A percentile compares a stretch with the other conserved stretches of the same genome.
Evolutionary conservation across 1,140 invertebrate genomes (phyloP).

Genomic region (Nylanderia fulva): DNA sequence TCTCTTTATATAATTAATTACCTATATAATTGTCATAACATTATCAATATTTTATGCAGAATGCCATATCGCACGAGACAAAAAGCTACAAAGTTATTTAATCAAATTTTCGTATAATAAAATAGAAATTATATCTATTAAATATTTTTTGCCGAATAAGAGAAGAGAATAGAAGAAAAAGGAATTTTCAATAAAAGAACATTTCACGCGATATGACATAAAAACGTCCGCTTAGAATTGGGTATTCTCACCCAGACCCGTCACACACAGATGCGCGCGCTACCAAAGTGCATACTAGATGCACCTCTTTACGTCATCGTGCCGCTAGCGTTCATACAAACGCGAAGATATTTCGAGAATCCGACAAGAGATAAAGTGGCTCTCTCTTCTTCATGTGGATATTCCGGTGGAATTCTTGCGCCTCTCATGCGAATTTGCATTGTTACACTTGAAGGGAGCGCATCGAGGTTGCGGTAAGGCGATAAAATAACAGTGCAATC

Average conservation of each 20-base stretch:
- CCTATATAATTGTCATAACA: too few species aligned
- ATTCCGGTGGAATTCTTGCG: constrained; percentile 30
- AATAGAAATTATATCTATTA: not conserved
- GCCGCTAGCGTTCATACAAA: constrained; percentile 24
- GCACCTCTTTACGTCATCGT: constrained; percentile 52
- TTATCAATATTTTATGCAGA: not conserved
- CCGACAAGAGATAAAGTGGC: constrained; percentile 7
- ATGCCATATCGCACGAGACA: not conserved
- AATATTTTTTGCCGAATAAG: not conserved
- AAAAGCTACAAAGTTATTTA: not conserved
- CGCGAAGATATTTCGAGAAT: constrained; percentile 54
- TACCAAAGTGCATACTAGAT: constrained; percentile 46
- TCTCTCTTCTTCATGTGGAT: constrained; percentile 32
- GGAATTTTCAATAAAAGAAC: constrained; percentile 13
- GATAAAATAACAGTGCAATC: constrained; percentile 32
- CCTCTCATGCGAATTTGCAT: constrained; percentile 49
- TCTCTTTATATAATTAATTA: too few species aligned
- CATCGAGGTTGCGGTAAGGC: not conserved
- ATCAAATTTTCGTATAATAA: not conserved
- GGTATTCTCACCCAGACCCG: constrained; percentile 17
- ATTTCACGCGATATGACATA: not conserved
- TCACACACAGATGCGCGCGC: not conserved
- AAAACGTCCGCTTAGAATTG: not conserved
- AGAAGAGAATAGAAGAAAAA: not conserved
- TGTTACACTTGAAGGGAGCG: constrained; percentile 23